Conservation (phyloP, 1,140 invertebrate genomes). For the Trissolcus basalis region DNA sequence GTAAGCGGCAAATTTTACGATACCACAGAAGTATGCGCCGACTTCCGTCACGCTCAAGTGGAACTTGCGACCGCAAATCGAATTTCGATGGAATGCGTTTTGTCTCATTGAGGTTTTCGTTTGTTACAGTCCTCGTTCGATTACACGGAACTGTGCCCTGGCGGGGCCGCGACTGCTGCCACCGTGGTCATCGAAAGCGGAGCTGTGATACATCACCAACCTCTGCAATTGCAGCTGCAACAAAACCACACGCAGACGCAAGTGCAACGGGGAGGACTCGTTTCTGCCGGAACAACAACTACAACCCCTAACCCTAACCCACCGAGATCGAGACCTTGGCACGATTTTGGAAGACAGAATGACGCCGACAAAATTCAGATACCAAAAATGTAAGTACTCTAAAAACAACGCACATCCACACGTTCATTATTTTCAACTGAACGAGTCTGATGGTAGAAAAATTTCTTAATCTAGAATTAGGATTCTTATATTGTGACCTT, state of each 20-base stretch:
- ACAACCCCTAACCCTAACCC: slow-evolving; percentile 80
- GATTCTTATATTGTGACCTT: slow-evolving; percentile 13
- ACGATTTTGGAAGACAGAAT: slow-evolving; percentile 93
- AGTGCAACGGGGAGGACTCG: slow-evolving; percentile 77
- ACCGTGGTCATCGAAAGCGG: slow-evolving; percentile 72
- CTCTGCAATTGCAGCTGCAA: slow-evolving; percentile 70
- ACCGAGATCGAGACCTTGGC: slow-evolving; percentile 88
- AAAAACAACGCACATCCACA: too few species aligned
- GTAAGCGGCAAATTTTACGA: slow-evolving; percentile 64
- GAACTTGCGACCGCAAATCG: slow-evolving; percentile 19
- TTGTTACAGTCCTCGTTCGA: slow-evolving; percentile 85
- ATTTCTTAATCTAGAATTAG: too few species aligned
- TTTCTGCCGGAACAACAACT: slow-evolving; percentile 78
- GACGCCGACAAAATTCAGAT: slow-evolving; percentile 97
- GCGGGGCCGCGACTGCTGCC: slow-evolving; percentile 72
- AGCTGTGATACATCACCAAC: slow-evolving; percentile 73
- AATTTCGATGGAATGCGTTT: slow-evolving; percentile 11
- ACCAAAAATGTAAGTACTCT: slow-evolving; percentile 95
- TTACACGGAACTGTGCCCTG: slow-evolving; percentile 89
- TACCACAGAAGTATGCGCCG: slow-evolving; percentile 59
- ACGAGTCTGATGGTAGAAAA: too few species aligned
- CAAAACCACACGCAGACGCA: slow-evolving; percentile 69
- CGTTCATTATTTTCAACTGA: too few species aligned
- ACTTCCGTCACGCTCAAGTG: slow-evolving; percentile 30
- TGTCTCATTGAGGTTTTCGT: slow-evolving; percentile 5